phyloP scores from a whole-genome alignment of 2,797 vertebrate genomes.

The Tiaroga cobitis region DNA sequence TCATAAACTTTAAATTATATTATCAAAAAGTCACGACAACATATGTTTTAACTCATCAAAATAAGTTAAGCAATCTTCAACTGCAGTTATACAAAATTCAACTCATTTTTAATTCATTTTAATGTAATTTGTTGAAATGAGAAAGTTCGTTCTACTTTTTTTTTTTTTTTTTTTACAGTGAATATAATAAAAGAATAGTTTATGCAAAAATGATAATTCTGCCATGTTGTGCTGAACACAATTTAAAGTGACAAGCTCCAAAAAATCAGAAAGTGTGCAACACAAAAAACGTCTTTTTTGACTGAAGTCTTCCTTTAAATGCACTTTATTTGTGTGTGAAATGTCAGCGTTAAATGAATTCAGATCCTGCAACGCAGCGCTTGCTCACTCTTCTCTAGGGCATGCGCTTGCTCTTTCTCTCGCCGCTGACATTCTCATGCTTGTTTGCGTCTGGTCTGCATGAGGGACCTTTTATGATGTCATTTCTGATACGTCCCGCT shows the following conservation, averaged over 20 bases:
- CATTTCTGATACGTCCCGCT: constrained; percentile 46
- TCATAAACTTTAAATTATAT: background rate
- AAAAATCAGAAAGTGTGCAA: background rate
- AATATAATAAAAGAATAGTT: background rate
- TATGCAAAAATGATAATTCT: background rate
- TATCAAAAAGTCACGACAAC: no score
- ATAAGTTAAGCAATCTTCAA: no score
- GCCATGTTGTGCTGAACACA: background rate
- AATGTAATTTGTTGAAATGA: no score
- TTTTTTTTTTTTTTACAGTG: no score
- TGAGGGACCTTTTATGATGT: constrained; percentile 52
- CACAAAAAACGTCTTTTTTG: background rate
- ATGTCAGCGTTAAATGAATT: background rate
- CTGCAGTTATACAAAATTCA: no score
- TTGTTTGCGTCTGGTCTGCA: constrained; percentile 49
- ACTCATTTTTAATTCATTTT: no score
- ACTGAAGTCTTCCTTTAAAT: background rate
- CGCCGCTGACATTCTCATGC: constrained; percentile 42
- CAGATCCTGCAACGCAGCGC: background rate
- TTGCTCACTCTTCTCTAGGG: constrained; percentile 22
- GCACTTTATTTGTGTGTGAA: background rate
- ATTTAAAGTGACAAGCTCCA: background rate
- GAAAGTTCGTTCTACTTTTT: no score
- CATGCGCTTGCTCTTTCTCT: constrained; percentile 6
- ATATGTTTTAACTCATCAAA: no score